Conservation (phyloP, 1,140 invertebrate species). For the Drosophila sechellia region DNA sequence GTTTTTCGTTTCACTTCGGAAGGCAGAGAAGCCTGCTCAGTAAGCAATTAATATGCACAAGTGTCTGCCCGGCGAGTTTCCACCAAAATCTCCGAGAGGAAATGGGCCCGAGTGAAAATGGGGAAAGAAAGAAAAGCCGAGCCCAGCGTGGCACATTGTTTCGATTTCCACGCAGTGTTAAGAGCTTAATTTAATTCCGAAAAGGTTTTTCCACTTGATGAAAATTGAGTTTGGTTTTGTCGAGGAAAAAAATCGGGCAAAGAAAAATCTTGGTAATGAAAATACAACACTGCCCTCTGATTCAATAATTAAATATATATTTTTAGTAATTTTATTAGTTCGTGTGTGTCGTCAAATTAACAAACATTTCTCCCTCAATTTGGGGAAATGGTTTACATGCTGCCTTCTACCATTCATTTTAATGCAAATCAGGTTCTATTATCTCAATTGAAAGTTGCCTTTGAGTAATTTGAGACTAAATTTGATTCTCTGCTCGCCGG, state of each 20-base stretch:
- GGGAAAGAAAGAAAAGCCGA: slow-evolving; percentile 24
- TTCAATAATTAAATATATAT: slow-evolving; percentile 13
- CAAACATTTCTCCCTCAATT: slow-evolving; percentile 4
- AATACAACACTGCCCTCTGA: not conserved
- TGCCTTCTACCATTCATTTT: slow-evolving; percentile 22
- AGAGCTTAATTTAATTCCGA: slow-evolving; percentile 55
- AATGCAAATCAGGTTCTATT: slow-evolving; percentile 25
- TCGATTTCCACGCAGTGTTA: slow-evolving; percentile 48
- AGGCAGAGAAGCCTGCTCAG: slow-evolving; percentile 55
- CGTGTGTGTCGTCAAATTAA: not conserved
- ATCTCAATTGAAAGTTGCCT: slow-evolving; percentile 45
- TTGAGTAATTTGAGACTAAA: slow-evolving; percentile 41
- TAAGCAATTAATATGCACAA: slow-evolving; percentile 82
- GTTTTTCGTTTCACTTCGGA: slow-evolving; percentile 7
- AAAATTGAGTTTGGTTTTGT: slow-evolving; percentile 36
- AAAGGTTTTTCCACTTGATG: slow-evolving; percentile 46
- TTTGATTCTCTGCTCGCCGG: slow-evolving; percentile 18
- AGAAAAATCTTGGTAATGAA: not conserved
- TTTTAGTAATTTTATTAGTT: not conserved
- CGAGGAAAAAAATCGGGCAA: not conserved
- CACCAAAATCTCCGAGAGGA: slow-evolving; percentile 45
- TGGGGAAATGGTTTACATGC: not conserved
- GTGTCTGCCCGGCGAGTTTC: slow-evolving; percentile 60
- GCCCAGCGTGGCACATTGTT: slow-evolving; percentile 67
- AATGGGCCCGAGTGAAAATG: slow-evolving; percentile 37